Evolutionary conservation across 2,113 vertebrate genomes (phyloP).

Genomic region (Rhineura floridana): DNA sequence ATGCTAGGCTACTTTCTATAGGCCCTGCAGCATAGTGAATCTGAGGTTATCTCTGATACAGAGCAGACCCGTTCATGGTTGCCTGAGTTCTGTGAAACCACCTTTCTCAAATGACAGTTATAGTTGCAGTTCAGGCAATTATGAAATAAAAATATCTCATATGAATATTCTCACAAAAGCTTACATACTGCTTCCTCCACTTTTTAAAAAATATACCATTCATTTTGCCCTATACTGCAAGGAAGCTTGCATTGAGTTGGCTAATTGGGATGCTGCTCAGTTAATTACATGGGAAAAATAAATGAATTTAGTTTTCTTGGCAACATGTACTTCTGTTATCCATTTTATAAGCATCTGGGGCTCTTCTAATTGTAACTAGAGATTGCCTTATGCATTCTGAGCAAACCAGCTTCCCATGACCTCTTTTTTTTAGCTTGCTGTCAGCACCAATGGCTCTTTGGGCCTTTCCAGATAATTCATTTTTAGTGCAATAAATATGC

Average conservation of each 20-base stretch:
- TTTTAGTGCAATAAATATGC: not conserved
- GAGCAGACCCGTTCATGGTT: no score
- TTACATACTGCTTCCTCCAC: not conserved
- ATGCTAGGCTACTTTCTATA: no score
- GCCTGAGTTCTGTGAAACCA: no score
- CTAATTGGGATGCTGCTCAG: constrained; percentile 42
- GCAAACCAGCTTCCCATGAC: constrained; percentile 41
- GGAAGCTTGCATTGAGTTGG: constrained; percentile 44
- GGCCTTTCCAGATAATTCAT: not conserved
- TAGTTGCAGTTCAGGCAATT: no score
- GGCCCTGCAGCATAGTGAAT: no score
- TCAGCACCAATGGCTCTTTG: not conserved
- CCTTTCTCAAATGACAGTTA: no score
- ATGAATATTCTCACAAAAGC: not conserved
- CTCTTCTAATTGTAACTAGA: constrained; percentile 67
- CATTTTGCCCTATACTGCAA: not conserved
- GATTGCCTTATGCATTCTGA: constrained; percentile 38
- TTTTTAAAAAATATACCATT: not conserved
- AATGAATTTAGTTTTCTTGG: constrained; percentile 67
- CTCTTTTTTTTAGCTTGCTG: constrained; percentile 1
- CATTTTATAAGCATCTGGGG: constrained; percentile 46
- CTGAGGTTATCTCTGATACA: no score
- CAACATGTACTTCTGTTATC: constrained; percentile 52
- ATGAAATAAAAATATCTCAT: not conserved
- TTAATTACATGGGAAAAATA: constrained; percentile 61